Conservation (phyloP, 2,888 invertebrate genomes). For the Temnothorax rugatulus region DNA sequence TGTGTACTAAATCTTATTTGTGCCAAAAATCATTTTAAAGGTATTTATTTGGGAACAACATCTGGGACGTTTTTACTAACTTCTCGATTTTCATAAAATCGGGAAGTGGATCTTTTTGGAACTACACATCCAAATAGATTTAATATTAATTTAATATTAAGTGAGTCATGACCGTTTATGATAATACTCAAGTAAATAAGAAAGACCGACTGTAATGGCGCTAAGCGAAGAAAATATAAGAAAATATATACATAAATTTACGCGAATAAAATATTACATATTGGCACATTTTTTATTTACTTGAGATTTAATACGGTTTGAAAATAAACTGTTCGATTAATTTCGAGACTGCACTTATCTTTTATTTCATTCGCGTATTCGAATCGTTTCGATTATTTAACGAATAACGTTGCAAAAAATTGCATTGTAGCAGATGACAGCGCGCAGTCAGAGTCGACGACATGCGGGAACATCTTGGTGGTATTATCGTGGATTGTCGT, state of each 20-base stretch:
- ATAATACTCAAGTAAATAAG: too few species aligned
- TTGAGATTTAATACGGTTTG: neutral
- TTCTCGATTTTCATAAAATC: neutral
- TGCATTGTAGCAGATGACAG: conserved; percentile 88
- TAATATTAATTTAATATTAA: neutral
- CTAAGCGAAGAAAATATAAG: too few species aligned
- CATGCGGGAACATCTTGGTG: conserved; percentile 94
- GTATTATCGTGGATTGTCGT: conserved; percentile 94
- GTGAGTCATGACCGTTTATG: too few species aligned
- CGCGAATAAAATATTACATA: too few species aligned
- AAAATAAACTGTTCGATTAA: neutral
- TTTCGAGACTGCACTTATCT: neutral
- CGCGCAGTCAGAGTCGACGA: conserved; percentile 89
- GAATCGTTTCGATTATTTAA: neutral
- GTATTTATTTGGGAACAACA: neutral
- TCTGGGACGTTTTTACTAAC: neutral
- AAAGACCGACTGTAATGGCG: too few species aligned
- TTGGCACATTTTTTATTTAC: too few species aligned
- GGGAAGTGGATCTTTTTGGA: neutral
- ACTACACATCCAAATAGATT: neutral
- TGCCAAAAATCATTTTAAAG: neutral
- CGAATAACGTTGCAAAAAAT: neutral
- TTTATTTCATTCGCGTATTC: neutral
- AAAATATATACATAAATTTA: too few species aligned
- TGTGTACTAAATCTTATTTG: neutral